Evolutionary conservation across 2,797 vertebrate genomes (phyloP).

Genomic region (Chloroceryle inda): DNA sequence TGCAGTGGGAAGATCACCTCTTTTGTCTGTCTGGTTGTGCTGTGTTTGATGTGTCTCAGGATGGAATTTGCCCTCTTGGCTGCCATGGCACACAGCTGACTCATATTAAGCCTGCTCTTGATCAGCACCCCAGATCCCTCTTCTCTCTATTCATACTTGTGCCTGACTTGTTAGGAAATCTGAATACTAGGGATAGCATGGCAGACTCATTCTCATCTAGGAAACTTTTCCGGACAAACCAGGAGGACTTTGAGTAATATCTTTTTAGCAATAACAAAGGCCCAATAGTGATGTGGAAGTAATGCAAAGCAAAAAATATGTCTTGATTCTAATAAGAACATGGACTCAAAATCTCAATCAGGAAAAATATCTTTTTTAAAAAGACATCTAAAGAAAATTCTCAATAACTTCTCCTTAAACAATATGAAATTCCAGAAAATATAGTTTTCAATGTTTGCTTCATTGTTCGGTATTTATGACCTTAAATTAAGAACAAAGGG

Average conservation of each 20-base stretch:
- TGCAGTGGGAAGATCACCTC: too few relatives aligned
- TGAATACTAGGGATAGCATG: too few relatives aligned
- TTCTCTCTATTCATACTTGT: too few relatives aligned
- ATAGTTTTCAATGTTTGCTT: neutral
- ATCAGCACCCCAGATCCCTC: too few relatives aligned
- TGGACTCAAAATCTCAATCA: neutral
- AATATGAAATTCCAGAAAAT: neutral
- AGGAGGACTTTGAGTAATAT: neutral
- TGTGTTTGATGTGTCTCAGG: too few relatives aligned
- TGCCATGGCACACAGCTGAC: too few relatives aligned
- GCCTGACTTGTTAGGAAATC: too few relatives aligned
- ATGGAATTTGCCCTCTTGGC: too few relatives aligned
- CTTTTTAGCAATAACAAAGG: neutral
- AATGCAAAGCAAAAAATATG: neutral
- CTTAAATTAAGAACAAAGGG: neutral
- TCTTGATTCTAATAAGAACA: neutral
- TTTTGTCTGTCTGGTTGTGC: too few relatives aligned
- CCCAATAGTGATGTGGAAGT: neutral
- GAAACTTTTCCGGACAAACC: neutral
- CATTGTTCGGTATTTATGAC: neutral
- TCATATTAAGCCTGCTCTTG: too few relatives aligned
- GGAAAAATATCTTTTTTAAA: neutral
- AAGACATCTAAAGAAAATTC: neutral
- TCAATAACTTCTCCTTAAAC: neutral
- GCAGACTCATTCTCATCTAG: neutral